These are phyloP conservation scores for Xanthia icteritia DNA, from an alignment of 2,888 invertebrate species.

Conservation along the genomic window DNA sequence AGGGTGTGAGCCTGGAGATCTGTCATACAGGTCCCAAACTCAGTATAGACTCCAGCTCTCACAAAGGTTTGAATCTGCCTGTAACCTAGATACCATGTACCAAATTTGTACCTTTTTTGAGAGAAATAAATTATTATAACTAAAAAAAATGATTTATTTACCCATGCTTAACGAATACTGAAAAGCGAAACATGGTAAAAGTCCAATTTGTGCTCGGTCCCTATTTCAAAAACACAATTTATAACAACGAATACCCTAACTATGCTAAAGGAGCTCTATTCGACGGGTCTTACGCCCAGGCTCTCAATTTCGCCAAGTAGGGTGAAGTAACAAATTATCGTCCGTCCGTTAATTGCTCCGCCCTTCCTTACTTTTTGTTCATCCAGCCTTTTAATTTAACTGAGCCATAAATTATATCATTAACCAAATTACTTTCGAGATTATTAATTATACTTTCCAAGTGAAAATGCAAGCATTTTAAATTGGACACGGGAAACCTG, in stretches of 20 bases:
- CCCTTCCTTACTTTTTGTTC: conserved; percentile 45
- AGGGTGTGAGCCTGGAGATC: too few relatives aligned
- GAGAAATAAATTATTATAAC: too few relatives aligned
- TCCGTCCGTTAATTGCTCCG: conserved; percentile 48
- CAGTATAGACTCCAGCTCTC: too few relatives aligned
- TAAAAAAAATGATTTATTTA: too few relatives aligned
- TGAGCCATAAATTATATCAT: conserved; percentile 58
- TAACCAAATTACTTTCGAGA: conserved; percentile 59
- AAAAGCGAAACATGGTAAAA: not conserved
- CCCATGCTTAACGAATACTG: not conserved
- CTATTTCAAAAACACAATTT: conserved; percentile 3
- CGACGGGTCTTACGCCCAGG: not conserved
- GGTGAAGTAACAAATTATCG: conserved; percentile 57
- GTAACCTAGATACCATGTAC: too few relatives aligned
- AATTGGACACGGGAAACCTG: conserved; percentile 28
- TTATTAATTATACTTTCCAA: conserved; percentile 56
- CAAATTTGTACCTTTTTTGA: too few relatives aligned
- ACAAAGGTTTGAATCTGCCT: too few relatives aligned
- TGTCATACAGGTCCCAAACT: too few relatives aligned
- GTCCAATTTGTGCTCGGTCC: not conserved
- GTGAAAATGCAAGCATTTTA: conserved; percentile 48
- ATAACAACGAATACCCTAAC: not conserved
- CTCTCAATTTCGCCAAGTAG: conserved; percentile 55
- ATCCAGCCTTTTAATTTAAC: conserved; percentile 50
- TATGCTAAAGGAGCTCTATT: not conserved